phyloP scores from a whole-genome alignment of 2,113 vertebrate species.

The Pelmatolapia mariae region DNA sequence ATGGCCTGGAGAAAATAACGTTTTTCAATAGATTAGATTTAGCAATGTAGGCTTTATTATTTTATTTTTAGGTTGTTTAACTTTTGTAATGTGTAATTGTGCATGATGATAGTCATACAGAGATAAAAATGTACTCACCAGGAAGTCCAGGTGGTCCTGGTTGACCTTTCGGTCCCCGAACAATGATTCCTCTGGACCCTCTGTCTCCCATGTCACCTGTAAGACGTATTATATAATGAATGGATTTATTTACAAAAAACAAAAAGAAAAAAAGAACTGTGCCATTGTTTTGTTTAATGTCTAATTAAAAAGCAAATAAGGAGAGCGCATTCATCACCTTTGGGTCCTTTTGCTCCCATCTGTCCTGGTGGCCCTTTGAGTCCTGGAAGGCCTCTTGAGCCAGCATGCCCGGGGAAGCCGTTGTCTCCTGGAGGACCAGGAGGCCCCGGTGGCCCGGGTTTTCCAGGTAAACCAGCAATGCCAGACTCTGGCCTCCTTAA shows the following conservation, averaged over 20 bases:
- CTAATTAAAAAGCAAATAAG: neutral
- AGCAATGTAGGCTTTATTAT: neutral
- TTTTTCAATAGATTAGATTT: neutral
- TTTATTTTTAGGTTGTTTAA: neutral
- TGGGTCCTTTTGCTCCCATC: constrained; percentile 84
- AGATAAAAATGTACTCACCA: constrained; percentile 68
- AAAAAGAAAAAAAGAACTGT: neutral
- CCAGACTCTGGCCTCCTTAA: constrained; percentile 90
- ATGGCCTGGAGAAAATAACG: neutral
- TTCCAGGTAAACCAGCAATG: constrained; percentile 85
- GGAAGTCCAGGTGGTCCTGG: constrained; percentile 86
- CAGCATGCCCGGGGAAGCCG: constrained; percentile 89
- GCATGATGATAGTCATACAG: neutral
- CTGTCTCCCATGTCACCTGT: constrained; percentile 93
- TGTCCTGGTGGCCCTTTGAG: constrained; percentile 89
- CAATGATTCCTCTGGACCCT: constrained; percentile 85
- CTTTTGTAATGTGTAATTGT: neutral
- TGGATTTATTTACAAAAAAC: neutral
- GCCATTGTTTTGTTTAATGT: neutral
- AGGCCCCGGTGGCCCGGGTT: constrained; percentile 84
- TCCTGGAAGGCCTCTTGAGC: constrained; percentile 88
- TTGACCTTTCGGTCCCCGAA: constrained; percentile 86
- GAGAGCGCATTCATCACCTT: constrained; percentile 75
- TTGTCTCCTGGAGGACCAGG: constrained; percentile 85
- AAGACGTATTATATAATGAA: neutral